phyloP scores from a whole-genome alignment of 2,113 vertebrate genomes.

The Hippopotamus amphibius region DNA sequence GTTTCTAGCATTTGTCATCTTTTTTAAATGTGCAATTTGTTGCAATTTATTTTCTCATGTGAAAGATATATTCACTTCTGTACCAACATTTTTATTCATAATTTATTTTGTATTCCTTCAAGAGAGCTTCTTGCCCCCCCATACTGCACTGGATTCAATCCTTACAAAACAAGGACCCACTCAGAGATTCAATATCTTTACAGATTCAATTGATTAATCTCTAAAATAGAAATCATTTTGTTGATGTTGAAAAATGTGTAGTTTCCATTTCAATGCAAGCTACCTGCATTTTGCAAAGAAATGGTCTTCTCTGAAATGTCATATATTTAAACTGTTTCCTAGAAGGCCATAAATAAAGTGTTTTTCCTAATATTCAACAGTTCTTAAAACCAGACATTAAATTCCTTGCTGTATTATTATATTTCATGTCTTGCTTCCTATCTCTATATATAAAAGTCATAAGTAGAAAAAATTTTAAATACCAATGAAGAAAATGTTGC shows the following conservation, averaged over 20 bases:
- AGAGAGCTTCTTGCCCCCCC: not conserved
- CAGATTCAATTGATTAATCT: not conserved
- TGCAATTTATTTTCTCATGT: slow-evolving; percentile 45
- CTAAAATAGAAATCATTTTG: slow-evolving; percentile 47
- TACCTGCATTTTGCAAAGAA: not conserved
- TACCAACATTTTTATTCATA: not conserved
- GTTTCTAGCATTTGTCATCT: not conserved
- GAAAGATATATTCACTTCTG: not conserved
- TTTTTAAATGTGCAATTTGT: not conserved
- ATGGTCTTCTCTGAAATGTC: not conserved
- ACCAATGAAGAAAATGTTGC: not conserved
- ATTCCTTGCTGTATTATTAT: not conserved
- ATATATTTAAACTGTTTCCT: not conserved
- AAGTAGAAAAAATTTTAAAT: not conserved
- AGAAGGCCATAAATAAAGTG: not conserved
- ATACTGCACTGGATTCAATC: not conserved
- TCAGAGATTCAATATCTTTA: not conserved
- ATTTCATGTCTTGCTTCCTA: not conserved
- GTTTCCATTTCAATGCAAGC: not conserved
- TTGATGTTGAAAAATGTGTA: not conserved
- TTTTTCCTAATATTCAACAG: not conserved
- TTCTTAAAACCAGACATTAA: not conserved
- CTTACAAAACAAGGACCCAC: not conserved
- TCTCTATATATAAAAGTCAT: not conserved
- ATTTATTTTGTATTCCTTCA: slow-evolving; percentile 8